Percentiles rank a stretch among this genome's conserved stretches.
These are phyloP conservation scores for Synanthedon tipuliformis DNA, from an alignment of 2,888 invertebrate species.

Conservation along the genomic window DNA sequence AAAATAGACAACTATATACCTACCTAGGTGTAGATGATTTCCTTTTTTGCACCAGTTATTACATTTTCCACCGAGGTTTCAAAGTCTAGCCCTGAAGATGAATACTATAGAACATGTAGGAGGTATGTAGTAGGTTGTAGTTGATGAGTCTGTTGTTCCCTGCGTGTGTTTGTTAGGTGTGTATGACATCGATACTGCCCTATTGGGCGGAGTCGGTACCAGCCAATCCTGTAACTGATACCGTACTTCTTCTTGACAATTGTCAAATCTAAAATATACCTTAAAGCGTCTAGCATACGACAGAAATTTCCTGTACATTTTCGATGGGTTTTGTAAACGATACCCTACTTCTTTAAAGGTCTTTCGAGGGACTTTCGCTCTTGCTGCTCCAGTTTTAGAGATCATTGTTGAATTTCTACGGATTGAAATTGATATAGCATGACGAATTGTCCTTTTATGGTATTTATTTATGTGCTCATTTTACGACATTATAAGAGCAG, in stretches of 20 bases:
- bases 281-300: slow-evolving; percentile 2
- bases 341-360: slow-evolving; percentile 46
- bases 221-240: slow-evolving; percentile 69
- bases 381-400: slow-evolving; percentile 4
- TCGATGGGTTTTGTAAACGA: slow-evolving; percentile 43
- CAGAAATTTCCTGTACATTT: slow-evolving; percentile 12
- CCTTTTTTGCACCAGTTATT: no score
- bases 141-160: slow-evolving; percentile 2
- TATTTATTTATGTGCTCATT: no score
- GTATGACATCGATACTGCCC: slow-evolving; percentile 56
- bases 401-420: slow-evolving; percentile 11
- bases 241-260: slow-evolving; percentile 48
- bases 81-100: no score
- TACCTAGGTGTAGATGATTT: no score
- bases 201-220: slow-evolving; percentile 54
- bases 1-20: no score
- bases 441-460: slow-evolving; percentile 11
- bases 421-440: slow-evolving; percentile 51
- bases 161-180: slow-evolving; percentile 57
- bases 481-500: no score
- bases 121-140: slow-evolving; percentile 18
- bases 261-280: slow-evolving; percentile 12
- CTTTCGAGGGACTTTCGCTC: background rate
- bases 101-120: slow-evolving; percentile 10
- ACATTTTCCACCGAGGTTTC: no score